Evolutionary conservation across 2,113 vertebrate species (phyloP).

Genomic region (Halichoerus grypus): DNA sequence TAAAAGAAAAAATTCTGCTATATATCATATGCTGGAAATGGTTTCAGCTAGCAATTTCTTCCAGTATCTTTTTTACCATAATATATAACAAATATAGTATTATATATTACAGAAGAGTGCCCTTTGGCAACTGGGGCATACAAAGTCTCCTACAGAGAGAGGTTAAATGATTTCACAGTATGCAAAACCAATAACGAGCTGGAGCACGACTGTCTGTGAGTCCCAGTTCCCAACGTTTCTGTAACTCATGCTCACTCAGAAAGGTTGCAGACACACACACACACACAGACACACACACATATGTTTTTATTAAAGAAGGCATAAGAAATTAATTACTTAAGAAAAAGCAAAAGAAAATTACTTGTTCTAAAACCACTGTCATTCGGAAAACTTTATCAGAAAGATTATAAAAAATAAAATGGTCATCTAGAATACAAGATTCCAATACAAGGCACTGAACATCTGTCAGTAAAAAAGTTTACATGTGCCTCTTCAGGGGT

Average conservation of each 20-base stretch:
- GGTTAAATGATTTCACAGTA: background rate
- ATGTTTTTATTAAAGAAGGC: background rate
- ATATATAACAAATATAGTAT: background rate
- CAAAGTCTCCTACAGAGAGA: background rate
- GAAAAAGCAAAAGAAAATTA: conserved; percentile 30
- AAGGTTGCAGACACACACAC: background rate
- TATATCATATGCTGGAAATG: background rate
- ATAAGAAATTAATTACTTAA: background rate
- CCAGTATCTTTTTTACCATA: background rate
- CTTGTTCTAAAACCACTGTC: conserved; percentile 1
- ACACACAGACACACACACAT: background rate
- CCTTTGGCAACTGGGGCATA: background rate
- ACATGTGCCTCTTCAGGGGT: background rate
- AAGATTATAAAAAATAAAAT: conserved; percentile 29
- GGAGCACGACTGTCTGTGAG: background rate
- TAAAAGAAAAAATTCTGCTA: background rate
- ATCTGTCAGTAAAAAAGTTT: background rate
- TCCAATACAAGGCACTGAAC: background rate
- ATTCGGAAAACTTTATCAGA: background rate
- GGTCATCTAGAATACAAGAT: conserved; percentile 16
- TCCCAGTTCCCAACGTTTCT: background rate
- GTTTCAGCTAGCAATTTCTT: background rate
- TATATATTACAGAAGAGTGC: background rate
- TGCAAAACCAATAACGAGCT: background rate
- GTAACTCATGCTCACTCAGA: background rate